These are phyloP conservation scores for Choristoneura rosaceana DNA, from an alignment of 2,888 invertebrate species.

Conservation along the genomic window DNA sequence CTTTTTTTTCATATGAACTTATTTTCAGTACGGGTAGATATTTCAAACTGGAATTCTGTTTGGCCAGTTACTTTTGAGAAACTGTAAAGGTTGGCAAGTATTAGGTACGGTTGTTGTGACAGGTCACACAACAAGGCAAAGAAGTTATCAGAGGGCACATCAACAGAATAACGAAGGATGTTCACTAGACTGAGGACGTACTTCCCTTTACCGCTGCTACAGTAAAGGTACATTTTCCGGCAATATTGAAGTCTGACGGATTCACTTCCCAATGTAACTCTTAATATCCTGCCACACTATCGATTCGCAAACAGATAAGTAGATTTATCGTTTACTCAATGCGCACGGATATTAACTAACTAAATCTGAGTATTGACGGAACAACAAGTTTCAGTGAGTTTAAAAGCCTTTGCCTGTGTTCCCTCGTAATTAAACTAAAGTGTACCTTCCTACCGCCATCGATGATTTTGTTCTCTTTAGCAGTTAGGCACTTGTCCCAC, in stretches of 20 bases:
- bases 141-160: not conserved
- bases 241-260: not conserved
- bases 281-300: conserved; percentile 34
- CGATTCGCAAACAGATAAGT: not conserved
- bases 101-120: too few relatives aligned
- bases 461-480: too few relatives aligned
- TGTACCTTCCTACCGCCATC: too few relatives aligned
- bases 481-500: too few relatives aligned
- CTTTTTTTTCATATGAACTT: too few relatives aligned
- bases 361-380: not conserved
- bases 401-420: not conserved
- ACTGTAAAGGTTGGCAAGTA: too few relatives aligned
- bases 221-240: not conserved
- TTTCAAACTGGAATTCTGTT: too few relatives aligned
- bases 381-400: not conserved
- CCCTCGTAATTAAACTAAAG: too few relatives aligned
- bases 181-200: not conserved
- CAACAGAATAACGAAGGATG: not conserved
- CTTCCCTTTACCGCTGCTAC: not conserved
- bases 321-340: not conserved
- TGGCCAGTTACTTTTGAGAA: too few relatives aligned
- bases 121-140: not conserved
- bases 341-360: not conserved
- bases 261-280: conserved; percentile 12
- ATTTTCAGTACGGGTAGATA: too few relatives aligned